A percentile compares a stretch with the other conserved stretches of the same genome.
Conservation (phyloP, 2,888 invertebrate genomes). For the Hypolimnas misippus region DNA sequence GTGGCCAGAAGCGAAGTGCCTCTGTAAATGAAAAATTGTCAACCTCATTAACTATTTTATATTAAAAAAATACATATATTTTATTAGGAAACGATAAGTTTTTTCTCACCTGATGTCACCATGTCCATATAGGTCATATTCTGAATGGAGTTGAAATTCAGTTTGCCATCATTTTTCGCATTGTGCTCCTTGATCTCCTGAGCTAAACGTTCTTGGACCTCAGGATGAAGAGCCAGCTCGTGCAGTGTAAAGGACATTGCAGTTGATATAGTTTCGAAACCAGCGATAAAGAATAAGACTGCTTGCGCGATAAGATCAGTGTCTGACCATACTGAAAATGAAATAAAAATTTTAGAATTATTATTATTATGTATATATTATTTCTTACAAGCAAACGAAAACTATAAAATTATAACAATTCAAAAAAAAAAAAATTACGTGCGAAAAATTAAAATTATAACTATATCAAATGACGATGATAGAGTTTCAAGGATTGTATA, state of each 20-base stretch:
- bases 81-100: background rate
- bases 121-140: conserved; percentile 83
- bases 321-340: conserved; percentile 50
- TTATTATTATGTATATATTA: too few relatives aligned
- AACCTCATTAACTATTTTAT: background rate
- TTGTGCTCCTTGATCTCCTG: conserved; percentile 75
- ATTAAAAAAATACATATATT: too few relatives aligned
- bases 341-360: too few relatives aligned
- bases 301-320: conserved; percentile 66
- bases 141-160: conserved; percentile 71
- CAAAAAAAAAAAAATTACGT: too few relatives aligned
- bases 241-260: conserved; percentile 75
- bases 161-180: conserved; percentile 54
- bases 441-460: too few relatives aligned
- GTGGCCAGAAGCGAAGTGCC: conserved; percentile 74
- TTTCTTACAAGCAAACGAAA: too few relatives aligned
- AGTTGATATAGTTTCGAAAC: conserved; percentile 69
- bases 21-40: conserved; percentile 53
- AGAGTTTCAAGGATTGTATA: too few relatives aligned
- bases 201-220: conserved; percentile 76
- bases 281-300: conserved; percentile 76
- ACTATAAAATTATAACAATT: too few relatives aligned
- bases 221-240: conserved; percentile 80
- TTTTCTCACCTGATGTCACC: conserved; percentile 71
- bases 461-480: too few relatives aligned